phyloP scores from a whole-genome alignment of 2,888 invertebrate genomes.

The Stenoptilia bipunctidactyla region DNA sequence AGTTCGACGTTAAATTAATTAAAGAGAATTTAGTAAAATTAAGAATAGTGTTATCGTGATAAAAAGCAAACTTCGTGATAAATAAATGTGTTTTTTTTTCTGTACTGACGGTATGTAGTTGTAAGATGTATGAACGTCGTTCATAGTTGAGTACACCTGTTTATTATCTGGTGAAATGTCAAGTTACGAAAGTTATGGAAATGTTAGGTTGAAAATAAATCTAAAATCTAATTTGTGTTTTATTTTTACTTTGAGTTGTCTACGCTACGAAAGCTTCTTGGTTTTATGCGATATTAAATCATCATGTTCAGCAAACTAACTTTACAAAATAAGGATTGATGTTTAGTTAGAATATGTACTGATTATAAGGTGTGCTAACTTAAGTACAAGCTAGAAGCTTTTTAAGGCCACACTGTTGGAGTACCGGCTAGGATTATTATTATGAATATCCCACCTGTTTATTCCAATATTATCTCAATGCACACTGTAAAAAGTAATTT shows the following conservation, averaged over 20 bases:
- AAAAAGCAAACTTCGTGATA: conserved; percentile 66
- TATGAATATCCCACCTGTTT: too few species aligned
- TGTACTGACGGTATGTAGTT: conserved; percentile 64
- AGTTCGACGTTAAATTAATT: conserved; percentile 37
- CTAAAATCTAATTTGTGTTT: conserved; percentile 30
- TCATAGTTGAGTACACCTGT: conserved; percentile 65
- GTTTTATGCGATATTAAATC: neutral
- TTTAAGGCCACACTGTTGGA: too few species aligned
- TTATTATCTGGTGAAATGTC: conserved; percentile 65
- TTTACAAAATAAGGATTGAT: too few species aligned
- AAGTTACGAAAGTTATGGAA: conserved; percentile 60
- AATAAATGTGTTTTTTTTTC: conserved; percentile 60
- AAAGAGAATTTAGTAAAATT: conserved; percentile 61
- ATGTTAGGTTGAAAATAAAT: conserved; percentile 70
- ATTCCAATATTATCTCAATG: too few species aligned
- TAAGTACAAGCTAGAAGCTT: too few species aligned
- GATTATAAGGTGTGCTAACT: too few species aligned
- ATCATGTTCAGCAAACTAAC: too few species aligned
- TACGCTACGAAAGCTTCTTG: neutral
- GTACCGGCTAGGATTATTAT: too few species aligned
- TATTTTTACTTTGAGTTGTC: neutral
- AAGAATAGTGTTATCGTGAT: conserved; percentile 68
- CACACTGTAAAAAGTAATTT: too few species aligned
- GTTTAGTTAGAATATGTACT: too few species aligned
- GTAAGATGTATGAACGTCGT: conserved; percentile 68